Conservation (phyloP, 2,888 invertebrate species). For the Drosophila aldrichi region DNA sequence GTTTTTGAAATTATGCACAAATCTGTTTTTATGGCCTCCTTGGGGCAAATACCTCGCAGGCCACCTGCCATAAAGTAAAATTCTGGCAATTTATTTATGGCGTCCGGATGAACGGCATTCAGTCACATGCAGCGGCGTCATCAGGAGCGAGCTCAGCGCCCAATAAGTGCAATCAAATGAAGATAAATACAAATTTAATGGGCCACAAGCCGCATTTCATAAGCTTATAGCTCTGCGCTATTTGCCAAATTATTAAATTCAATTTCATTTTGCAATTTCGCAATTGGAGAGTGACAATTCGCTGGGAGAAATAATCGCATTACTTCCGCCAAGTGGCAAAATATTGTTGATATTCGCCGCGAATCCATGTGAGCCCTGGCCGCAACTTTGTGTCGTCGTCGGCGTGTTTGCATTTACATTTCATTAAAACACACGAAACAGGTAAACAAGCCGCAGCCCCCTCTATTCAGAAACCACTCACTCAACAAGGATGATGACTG, state of each 20-base stretch:
- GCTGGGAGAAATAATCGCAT: conserved; percentile 49
- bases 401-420: conserved; percentile 74
- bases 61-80: conserved; percentile 59
- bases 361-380: conserved; percentile 17
- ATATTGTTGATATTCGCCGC: conserved; percentile 1
- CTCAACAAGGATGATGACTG: conserved; percentile 45
- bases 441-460: conserved; percentile 59
- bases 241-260: conserved; percentile 46
- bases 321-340: conserved; percentile 58
- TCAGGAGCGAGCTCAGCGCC: conserved; percentile 10
- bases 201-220: conserved; percentile 16
- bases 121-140: conserved; percentile 4
- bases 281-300: conserved; percentile 44
- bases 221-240: not conserved
- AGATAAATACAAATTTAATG: conserved; percentile 69
- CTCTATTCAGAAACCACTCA: conserved; percentile 22
- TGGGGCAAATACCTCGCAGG: conserved; percentile 33
- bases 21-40: conserved; percentile 66
- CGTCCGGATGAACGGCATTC: not conserved
- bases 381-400: conserved; percentile 22
- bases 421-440: conserved; percentile 70
- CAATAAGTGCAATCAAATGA: conserved; percentile 55
- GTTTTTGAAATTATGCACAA: conserved; percentile 65
- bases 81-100: conserved; percentile 66
- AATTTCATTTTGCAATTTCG: conserved; percentile 50